Conservation (phyloP, 2,113 vertebrate genomes). For the Excalfactoria chinensis region DNA sequence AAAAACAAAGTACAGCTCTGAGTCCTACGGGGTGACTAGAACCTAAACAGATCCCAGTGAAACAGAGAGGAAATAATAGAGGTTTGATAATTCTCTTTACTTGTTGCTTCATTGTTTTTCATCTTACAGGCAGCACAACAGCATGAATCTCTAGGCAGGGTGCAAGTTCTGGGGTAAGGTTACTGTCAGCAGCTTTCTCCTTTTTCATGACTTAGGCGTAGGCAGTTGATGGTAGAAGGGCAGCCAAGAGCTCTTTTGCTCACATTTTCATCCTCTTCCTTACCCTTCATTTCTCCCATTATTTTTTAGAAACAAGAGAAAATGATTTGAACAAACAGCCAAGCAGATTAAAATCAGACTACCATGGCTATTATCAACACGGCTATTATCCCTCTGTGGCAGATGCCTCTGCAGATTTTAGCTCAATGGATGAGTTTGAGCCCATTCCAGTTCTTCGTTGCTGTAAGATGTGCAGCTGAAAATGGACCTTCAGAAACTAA, state of each 20-base stretch:
- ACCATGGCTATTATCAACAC: rapidly evolving
- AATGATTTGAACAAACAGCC: neutral
- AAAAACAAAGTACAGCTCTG: neutral
- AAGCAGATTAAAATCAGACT: neutral
- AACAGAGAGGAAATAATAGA: neutral
- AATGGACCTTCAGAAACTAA: neutral
- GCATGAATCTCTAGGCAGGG: neutral
- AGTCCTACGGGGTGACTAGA: neutral
- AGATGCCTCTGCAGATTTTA: neutral
- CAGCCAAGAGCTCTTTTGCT: neutral
- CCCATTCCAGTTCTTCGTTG: neutral
- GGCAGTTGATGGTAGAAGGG: neutral
- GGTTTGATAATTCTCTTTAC: neutral
- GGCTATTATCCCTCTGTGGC: neutral
- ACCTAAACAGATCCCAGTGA: neutral
- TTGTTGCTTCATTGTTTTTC: neutral
- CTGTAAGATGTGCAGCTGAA: neutral
- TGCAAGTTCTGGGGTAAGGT: neutral
- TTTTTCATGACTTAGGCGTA: neutral
- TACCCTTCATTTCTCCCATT: neutral
- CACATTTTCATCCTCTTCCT: neutral
- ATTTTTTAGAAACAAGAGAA: neutral
- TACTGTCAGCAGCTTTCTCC: neutral
- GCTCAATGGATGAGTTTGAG: neutral
- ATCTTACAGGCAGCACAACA: rapidly evolving